Evolutionary conservation across 2,797 vertebrate species (phyloP).

Genomic region (Myiotriccus ornatus): DNA sequence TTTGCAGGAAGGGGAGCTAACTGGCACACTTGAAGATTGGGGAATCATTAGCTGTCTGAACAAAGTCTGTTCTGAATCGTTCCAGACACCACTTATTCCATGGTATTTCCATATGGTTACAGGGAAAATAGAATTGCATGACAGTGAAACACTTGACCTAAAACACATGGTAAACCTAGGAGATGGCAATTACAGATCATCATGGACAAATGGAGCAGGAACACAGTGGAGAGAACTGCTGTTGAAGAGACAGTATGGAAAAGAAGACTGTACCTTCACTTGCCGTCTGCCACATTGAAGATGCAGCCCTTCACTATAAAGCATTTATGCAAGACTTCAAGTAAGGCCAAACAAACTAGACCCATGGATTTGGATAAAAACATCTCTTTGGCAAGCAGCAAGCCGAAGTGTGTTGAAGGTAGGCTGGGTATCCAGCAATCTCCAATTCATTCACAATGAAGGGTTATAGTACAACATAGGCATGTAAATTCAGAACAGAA

Average conservation of each 20-base stretch:
- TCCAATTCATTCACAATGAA: background rate
- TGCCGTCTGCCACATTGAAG: background rate
- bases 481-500: conserved; percentile 23
- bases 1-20: conserved; percentile 24
- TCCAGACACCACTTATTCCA: conserved; percentile 62
- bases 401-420: background rate
- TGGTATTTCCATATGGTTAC: conserved; percentile 61
- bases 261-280: background rate
- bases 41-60: conserved; percentile 68
- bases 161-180: conserved; percentile 14
- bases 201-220: background rate
- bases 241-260: background rate
- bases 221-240: background rate
- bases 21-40: conserved; percentile 14
- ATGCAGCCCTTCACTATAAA: background rate
- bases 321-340: background rate
- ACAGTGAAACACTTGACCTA: conserved; percentile 40
- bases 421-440: background rate
- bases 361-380: background rate
- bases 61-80: conserved; percentile 20
- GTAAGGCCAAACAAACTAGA: background rate
- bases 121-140: conserved; percentile 42
- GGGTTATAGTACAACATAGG: background rate
- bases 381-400: background rate
- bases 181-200: background rate